Evolutionary conservation across 2,888 invertebrate species (phyloP).

Genomic region (Eulithis prunata): DNA sequence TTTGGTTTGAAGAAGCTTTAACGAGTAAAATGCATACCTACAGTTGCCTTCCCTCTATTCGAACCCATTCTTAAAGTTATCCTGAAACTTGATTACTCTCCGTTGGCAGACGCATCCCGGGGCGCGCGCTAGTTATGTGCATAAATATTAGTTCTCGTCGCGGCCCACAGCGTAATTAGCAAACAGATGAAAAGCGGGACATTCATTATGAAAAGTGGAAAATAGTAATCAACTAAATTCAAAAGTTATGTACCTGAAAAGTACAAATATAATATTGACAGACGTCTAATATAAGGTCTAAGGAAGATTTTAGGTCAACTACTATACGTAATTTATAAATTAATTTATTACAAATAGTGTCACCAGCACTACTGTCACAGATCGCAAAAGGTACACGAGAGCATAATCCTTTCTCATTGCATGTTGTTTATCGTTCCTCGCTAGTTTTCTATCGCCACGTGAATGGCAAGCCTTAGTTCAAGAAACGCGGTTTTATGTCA

Average conservation of each 20-base stretch:
- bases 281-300: no score
- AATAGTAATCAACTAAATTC: not conserved
- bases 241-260: no score
- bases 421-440: no score
- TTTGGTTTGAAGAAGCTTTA: not conserved
- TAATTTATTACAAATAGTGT: no score
- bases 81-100: constrained; percentile 10
- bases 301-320: no score
- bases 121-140: constrained; percentile 30
- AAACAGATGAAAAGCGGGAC: constrained; percentile 10
- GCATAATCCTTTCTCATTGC: not conserved
- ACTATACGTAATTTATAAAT: no score
- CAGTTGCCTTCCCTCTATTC: not conserved
- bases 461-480: constrained; percentile 13
- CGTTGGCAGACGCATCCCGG: constrained; percentile 8
- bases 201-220: constrained; percentile 1
- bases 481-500: constrained; percentile 26
- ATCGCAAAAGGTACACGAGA: not conserved
- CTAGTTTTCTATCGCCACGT: not conserved
- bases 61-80: not conserved
- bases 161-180: constrained; percentile 27
- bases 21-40: not conserved
- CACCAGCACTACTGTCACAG: no score
- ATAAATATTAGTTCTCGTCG: constrained; percentile 33
- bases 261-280: no score